phyloP scores from a whole-genome alignment of 1,140 invertebrate genomes.

The Pogonomyrmex californicus region DNA sequence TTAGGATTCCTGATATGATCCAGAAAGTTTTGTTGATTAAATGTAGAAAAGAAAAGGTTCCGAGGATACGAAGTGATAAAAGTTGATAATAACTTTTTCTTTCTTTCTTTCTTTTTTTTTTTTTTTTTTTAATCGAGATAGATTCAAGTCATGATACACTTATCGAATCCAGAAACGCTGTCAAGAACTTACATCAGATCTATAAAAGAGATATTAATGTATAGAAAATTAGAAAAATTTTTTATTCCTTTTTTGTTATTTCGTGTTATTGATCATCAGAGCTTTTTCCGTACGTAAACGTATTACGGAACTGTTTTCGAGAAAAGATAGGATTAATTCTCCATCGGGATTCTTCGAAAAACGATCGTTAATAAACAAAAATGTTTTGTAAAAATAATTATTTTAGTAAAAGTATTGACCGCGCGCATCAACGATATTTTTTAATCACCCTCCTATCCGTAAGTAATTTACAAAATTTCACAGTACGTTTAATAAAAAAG shows the following conservation, averaged over 20 bases:
- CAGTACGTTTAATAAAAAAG: background rate
- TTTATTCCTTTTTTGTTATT: background rate
- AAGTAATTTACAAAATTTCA: slow-evolving; percentile 31
- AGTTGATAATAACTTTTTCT: background rate
- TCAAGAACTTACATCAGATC: background rate
- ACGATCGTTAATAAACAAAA: background rate
- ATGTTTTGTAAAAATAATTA: background rate
- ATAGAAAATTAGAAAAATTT: background rate
- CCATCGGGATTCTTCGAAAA: background rate
- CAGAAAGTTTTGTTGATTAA: background rate
- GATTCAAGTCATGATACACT: background rate
- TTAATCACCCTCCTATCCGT: background rate
- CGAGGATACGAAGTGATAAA: no score
- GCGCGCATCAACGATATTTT: background rate
- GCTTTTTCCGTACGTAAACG: no score
- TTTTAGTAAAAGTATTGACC: background rate
- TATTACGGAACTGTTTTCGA: background rate
- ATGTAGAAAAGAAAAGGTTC: background rate
- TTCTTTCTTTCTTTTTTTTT: no score
- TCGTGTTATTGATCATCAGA: background rate
- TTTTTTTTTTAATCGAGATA: slow-evolving; percentile 1
- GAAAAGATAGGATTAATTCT: background rate
- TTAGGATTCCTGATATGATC: background rate
- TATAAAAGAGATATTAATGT: background rate
- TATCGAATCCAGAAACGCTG: background rate